Evolutionary conservation across 2,888 invertebrate species (phyloP).

Genomic region (Tachina lurida): DNA sequence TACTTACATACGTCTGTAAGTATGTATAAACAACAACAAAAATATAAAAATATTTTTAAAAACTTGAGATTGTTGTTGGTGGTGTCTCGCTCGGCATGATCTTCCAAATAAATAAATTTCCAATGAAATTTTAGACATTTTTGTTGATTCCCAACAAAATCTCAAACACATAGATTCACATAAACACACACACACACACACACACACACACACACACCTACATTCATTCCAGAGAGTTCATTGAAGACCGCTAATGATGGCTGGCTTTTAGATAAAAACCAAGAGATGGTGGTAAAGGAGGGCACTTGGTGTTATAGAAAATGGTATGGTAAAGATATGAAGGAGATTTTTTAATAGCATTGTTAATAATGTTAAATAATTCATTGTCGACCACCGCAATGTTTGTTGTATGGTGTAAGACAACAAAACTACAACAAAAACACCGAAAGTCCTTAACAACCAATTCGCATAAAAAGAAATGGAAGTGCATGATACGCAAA

Average conservation of each 20-base stretch:
- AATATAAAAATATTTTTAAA: constrained; percentile 32
- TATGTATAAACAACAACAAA: constrained; percentile 5
- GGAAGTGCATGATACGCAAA: neutral
- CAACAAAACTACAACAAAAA: constrained; percentile 48
- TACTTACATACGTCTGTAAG: constrained; percentile 1
- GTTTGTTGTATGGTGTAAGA: constrained; percentile 59
- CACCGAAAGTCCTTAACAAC: constrained; percentile 23
- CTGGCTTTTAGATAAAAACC: neutral
- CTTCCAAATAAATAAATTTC: constrained; percentile 69
- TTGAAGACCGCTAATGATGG: constrained; percentile 62
- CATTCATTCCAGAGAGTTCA: constrained; percentile 43
- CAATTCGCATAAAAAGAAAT: constrained; percentile 1
- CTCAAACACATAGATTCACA: constrained; percentile 1
- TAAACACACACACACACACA: neutral
- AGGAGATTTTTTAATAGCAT: constrained; percentile 67
- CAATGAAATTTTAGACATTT: constrained; percentile 70
- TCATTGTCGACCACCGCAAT: constrained; percentile 72
- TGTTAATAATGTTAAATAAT: constrained; percentile 73
- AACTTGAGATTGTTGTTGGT: constrained; percentile 55
- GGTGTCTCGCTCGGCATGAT: constrained; percentile 66
- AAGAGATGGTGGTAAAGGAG: constrained; percentile 44
- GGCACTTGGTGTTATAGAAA: constrained; percentile 52
- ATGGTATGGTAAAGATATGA: constrained; percentile 45
- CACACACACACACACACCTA: neutral
- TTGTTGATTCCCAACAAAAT: constrained; percentile 49